Conservation (phyloP, 2,113 vertebrate species). For the Meleagris gallopavo region DNA sequence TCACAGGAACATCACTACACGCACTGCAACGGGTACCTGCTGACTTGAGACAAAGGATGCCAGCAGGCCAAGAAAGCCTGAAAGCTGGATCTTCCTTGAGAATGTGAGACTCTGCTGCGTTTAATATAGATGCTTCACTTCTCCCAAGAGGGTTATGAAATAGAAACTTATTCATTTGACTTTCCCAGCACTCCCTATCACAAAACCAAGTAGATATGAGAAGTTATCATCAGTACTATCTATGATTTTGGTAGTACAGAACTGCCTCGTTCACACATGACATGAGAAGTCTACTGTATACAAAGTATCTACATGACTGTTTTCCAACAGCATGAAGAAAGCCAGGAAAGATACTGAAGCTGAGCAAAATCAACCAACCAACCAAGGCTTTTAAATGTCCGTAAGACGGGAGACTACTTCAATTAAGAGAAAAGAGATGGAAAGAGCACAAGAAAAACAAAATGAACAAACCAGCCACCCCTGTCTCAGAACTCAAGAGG, state of each 20-base stretch:
- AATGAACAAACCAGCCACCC: neutral
- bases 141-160: neutral
- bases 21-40: neutral
- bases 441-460: neutral
- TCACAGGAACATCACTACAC: neutral
- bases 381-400: neutral
- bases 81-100: neutral
- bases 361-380: neutral
- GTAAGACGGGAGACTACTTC: neutral
- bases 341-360: neutral
- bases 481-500: neutral
- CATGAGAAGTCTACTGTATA: neutral
- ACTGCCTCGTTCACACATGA: neutral
- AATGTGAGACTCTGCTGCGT: neutral
- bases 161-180: neutral
- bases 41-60: neutral
- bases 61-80: neutral
- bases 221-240: neutral
- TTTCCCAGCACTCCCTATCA: neutral
- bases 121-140: neutral
- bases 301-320: neutral
- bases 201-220: neutral
- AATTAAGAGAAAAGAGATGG: neutral
- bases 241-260: neutral
- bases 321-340: neutral